A percentile compares a stretch with the other conserved stretches of the same genome.
phyloP scores from a whole-genome alignment of 2,113 vertebrate genomes.

The Pterocles orientalis region DNA sequence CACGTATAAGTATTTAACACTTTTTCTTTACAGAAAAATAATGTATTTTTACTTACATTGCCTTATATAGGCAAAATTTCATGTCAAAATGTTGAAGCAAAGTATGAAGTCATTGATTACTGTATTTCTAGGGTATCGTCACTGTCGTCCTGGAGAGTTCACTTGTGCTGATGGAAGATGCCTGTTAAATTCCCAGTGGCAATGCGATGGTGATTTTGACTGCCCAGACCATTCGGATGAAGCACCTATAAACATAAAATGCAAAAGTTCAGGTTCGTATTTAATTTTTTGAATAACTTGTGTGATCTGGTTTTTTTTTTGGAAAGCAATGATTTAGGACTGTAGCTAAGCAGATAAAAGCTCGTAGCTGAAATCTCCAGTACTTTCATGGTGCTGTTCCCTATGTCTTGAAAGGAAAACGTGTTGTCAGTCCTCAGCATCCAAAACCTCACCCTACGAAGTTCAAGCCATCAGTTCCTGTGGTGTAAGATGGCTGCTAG shows the following conservation, averaged over 20 bases:
- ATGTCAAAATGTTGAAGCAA: fast-evolving
- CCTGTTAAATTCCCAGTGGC: slow-evolving; percentile 91
- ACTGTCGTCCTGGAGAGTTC: slow-evolving; percentile 88
- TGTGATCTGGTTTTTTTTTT: not conserved
- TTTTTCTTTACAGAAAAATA: not conserved
- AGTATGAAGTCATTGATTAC: not conserved
- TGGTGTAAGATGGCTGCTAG: not conserved
- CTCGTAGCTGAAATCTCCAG: fast-evolving
- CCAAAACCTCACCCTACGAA: not conserved
- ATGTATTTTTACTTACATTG: not conserved
- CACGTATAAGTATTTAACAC: not conserved
- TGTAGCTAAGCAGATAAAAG: not conserved
- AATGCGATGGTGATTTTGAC: slow-evolving; percentile 94
- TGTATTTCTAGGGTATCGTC: slow-evolving; percentile 82
- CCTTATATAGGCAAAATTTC: not conserved
- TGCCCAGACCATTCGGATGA: slow-evolving; percentile 96
- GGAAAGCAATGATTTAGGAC: not conserved
- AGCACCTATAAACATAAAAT: slow-evolving; percentile 90
- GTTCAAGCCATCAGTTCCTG: not conserved
- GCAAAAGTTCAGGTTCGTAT: slow-evolving; percentile 86
- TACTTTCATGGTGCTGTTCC: not conserved
- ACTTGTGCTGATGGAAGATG: slow-evolving; percentile 93
- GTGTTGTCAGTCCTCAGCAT: not conserved
- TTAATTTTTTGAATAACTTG: fast-evolving
- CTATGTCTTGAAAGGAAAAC: not conserved